phyloP scores from a whole-genome alignment of 2,888 invertebrate genomes.

The Luffia ferchaultella region DNA sequence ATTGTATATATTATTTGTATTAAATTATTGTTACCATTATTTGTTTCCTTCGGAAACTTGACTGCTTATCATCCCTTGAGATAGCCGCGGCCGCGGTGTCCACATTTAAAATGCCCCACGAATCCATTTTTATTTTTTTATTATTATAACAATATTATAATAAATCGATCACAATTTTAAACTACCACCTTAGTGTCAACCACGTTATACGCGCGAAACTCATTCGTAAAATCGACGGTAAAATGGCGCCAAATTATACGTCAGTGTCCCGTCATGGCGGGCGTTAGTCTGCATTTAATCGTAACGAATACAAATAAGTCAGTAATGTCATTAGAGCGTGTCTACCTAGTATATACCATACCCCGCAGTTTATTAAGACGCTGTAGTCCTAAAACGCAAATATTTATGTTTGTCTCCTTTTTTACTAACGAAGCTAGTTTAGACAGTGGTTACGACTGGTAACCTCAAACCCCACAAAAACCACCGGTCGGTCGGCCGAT shows the following conservation, averaged over 20 bases:
- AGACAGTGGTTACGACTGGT: too few species aligned
- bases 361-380: neutral
- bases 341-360: neutral
- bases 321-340: constrained; percentile 20
- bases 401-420: too few species aligned
- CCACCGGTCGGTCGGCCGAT: too few species aligned
- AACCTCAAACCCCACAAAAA: too few species aligned
- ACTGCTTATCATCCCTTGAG: constrained; percentile 71
- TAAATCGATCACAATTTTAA: neutral
- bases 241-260: neutral
- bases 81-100: constrained; percentile 72
- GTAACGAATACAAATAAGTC: constrained; percentile 25
- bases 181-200: too few species aligned
- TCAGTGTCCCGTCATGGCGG: constrained; percentile 22
- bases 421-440: too few species aligned
- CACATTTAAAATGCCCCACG: constrained; percentile 75
- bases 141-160: neutral
- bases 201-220: too few species aligned
- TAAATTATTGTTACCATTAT: neutral
- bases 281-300: constrained; percentile 22
- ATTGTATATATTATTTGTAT: too few species aligned
- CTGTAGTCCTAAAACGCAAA: neutral
- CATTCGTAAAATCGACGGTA: neutral
- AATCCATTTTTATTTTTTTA: constrained; percentile 63
- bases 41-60: constrained; percentile 58